A percentile compares a stretch with the other conserved stretches of the same genome.
Evolutionary conservation across 1,140 invertebrate genomes (phyloP).

Genomic region (Nilaparvata lugens): DNA sequence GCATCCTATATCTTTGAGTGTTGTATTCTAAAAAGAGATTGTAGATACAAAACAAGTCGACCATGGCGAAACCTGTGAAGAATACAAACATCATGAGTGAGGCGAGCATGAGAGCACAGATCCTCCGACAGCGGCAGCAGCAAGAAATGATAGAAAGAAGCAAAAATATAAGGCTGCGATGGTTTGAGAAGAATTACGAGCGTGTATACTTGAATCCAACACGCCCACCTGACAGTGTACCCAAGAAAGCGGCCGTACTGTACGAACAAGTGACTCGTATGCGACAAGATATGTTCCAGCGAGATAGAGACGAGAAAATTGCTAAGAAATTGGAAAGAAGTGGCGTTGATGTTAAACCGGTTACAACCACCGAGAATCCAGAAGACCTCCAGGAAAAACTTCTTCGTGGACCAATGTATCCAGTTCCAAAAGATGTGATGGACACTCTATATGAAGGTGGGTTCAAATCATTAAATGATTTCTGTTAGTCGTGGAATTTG

Average conservation of each 20-base stretch:
- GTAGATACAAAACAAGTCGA: too few species aligned
- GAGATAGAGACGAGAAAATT: neutral
- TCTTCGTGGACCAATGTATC: constrained; percentile 1
- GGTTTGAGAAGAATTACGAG: constrained; percentile 16
- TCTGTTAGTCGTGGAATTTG: too few species aligned
- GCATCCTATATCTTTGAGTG: too few species aligned
- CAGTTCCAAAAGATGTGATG: neutral
- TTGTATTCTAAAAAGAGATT: too few species aligned
- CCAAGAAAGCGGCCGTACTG: constrained; percentile 9
- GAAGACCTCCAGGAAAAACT: neutral
- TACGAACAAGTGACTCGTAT: constrained; percentile 1
- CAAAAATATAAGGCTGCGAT: constrained; percentile 7
- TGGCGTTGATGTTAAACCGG: neutral
- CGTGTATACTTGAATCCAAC: constrained; percentile 11
- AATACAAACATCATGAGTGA: too few species aligned
- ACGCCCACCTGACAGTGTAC: constrained; percentile 7
- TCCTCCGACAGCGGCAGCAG: neutral
- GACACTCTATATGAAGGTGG: neutral
- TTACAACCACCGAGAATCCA: neutral
- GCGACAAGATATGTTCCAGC: constrained; percentile 8
- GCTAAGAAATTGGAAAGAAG: neutral
- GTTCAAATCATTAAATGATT: neutral
- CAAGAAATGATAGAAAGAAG: constrained; percentile 10
- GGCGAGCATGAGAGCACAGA: too few species aligned
- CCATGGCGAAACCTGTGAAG: too few species aligned